Evolutionary conservation across 2,888 invertebrate genomes (phyloP).

Genomic region (Tinea pellionella): DNA sequence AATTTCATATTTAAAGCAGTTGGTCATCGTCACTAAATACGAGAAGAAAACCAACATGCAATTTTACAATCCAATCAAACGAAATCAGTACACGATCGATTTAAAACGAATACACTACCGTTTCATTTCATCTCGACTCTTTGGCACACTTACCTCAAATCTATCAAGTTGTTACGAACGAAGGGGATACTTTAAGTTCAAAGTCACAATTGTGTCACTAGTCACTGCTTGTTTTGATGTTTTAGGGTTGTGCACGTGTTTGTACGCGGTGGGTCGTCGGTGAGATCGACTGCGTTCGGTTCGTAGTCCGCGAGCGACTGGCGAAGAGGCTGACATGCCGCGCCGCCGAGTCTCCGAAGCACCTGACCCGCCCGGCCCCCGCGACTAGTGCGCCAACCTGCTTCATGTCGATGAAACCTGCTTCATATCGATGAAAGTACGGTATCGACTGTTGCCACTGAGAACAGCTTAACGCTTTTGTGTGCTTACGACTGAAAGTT

Average conservation of each 20-base stretch:
- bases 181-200: not conserved
- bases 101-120: conserved; percentile 9
- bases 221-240: conserved; percentile 1
- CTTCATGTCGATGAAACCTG: conserved; percentile 7
- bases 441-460: conserved; percentile 43
- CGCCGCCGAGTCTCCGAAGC: conserved; percentile 51
- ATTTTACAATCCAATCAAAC: conserved; percentile 12
- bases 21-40: not conserved
- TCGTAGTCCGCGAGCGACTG: conserved; percentile 58
- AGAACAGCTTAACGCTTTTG: not conserved
- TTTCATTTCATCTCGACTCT: not conserved
- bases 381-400: conserved; percentile 31
- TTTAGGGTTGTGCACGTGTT: conserved; percentile 44
- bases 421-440: conserved; percentile 18
- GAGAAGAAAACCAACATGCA: conserved; percentile 10
- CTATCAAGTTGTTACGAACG: not conserved
- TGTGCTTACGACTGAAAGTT: not conserved
- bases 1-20: not conserved
- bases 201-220: not conserved
- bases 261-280: not conserved
- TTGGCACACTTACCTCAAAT: conserved; percentile 12
- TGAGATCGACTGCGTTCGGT: conserved; percentile 37
- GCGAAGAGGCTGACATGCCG: conserved; percentile 24
- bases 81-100: conserved; percentile 12
- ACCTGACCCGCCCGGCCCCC: conserved; percentile 39